Base-by-base conservation (phyloP, 2,888 invertebrate species). In the Tenodera sinensis region DNA sequence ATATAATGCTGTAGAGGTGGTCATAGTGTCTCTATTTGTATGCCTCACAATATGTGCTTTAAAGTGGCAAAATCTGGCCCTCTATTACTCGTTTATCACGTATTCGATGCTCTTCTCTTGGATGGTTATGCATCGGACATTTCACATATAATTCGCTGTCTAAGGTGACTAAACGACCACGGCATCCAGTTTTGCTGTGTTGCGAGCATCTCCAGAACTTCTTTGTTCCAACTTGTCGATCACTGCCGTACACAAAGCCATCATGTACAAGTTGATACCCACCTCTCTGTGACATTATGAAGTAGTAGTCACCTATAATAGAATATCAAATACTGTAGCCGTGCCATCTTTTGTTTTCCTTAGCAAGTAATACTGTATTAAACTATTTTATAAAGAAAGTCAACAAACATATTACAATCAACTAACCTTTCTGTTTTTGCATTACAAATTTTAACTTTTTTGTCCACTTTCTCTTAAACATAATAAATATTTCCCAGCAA, bases 211-310 rank as follows among this genome's bases (percentile, higher is more conserved):
- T 85, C 89, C 89, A 89, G 42, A 86, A 88, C 84, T 83, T 85
- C 83, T 84, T 88, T 15, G 8, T 28, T 42, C 85, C 88, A 25
- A 83, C 28, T 71, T 90, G 89, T 28, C 90, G 85, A 86, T 91
- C 90, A 25, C 89, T 89, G 88, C 90, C 90, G 88, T 90, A 90
- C 27, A 90, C 88, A 85, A 84, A 90, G 85, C 90, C 90, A 88
- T 90, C 88, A 86, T 90, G 89, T 25, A 90, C 89, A 83, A 91
- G 89, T 86, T 90, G 90, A 83, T 90, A 71, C 84, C 90, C 87
- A 81, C 91, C 90, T 84, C 90, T 89, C 25, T 42, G 8, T 28
- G 85, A 85, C 15, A 12, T 85, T 28, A 88, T 27, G 27, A 88
- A 42, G 12, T 83, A 82, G n/a, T 15, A 30, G 4, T 71, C 30